Conservation (phyloP, 23 tunicate species). For the Styela clava region DNA sequence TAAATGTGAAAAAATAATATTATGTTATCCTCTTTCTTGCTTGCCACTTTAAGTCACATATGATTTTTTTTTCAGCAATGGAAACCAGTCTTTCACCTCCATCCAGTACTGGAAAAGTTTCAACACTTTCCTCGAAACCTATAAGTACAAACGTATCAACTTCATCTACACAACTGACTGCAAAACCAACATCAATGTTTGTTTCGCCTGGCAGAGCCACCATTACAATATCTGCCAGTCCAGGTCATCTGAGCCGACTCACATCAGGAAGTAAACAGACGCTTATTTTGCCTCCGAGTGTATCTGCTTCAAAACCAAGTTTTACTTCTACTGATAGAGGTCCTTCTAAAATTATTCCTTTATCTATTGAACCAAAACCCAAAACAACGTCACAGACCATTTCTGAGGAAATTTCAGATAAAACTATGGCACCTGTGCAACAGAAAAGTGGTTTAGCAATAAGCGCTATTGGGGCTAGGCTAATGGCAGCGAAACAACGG, state of each 20-base stretch:
- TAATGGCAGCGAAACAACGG: slow-evolving; percentile 15
- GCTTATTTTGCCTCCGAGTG: not conserved
- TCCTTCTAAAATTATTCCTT: not conserved
- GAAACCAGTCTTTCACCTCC: not conserved
- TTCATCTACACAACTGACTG: not conserved
- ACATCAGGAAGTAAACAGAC: not conserved
- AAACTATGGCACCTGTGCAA: not conserved
- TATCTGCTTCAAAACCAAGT: not conserved
- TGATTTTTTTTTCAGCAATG: not conserved
- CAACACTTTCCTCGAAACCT: not conserved
- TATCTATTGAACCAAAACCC: not conserved
- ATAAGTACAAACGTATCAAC: not conserved
- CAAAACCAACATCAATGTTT: not conserved
- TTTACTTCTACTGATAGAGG: not conserved
- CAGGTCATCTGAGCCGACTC: not conserved
- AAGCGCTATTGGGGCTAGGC: slow-evolving; percentile 25
- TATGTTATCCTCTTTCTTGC: too few species aligned
- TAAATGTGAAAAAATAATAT: too few species aligned
- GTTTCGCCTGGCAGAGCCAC: not conserved
- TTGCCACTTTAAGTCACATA: too few species aligned
- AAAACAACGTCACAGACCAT: not conserved
- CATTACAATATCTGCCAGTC: not conserved
- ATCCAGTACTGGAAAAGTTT: too few species aligned
- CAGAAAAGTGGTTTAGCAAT: slow-evolving; percentile 11
- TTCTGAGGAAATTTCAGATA: not conserved